phyloP scores from a whole-genome alignment of 2,888 invertebrate species.

The Caenorhabditis drosophilae region DNA sequence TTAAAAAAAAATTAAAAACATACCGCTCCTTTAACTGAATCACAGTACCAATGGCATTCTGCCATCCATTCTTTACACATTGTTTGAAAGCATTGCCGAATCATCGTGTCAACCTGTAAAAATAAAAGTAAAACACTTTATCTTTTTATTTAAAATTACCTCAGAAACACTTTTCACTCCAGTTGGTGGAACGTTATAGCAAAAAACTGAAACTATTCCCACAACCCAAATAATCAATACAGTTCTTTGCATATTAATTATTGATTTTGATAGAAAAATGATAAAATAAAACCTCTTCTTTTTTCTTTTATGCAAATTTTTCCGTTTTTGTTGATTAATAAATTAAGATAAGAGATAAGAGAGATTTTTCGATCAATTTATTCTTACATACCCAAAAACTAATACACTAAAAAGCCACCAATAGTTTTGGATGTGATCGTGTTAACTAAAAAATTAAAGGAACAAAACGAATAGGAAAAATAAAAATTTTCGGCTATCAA shows the following conservation, averaged over 20 bases:
- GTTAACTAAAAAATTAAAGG: conserved; percentile 8
- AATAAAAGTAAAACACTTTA: neutral
- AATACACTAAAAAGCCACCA: no score
- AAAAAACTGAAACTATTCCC: conserved; percentile 9
- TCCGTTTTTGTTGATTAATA: conserved; percentile 9
- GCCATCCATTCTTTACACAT: conserved; percentile 63
- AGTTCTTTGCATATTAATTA: conserved; percentile 18
- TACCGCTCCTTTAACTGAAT: conserved; percentile 55
- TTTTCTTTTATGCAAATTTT: neutral
- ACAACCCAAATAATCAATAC: conserved; percentile 6
- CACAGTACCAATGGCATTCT: conserved; percentile 63
- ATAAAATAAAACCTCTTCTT: conserved; percentile 11
- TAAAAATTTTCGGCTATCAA: no score
- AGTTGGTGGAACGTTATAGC: conserved; percentile 51
- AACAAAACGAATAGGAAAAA: conserved; percentile 18
- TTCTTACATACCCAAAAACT: conserved; percentile 41
- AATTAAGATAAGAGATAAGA: conserved; percentile 1
- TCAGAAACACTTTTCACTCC: conserved; percentile 46
- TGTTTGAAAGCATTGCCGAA: conserved; percentile 59
- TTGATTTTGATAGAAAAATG: conserved; percentile 18
- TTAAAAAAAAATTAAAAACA: conserved; percentile 7
- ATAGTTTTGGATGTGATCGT: conserved; percentile 20
- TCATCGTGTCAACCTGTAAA: conserved; percentile 58
- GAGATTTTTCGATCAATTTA: conserved; percentile 34
- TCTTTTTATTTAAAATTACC: conserved; percentile 18